Conservation (phyloP, 2,113 vertebrate genomes). For the Pygoscelis antarcticus region DNA sequence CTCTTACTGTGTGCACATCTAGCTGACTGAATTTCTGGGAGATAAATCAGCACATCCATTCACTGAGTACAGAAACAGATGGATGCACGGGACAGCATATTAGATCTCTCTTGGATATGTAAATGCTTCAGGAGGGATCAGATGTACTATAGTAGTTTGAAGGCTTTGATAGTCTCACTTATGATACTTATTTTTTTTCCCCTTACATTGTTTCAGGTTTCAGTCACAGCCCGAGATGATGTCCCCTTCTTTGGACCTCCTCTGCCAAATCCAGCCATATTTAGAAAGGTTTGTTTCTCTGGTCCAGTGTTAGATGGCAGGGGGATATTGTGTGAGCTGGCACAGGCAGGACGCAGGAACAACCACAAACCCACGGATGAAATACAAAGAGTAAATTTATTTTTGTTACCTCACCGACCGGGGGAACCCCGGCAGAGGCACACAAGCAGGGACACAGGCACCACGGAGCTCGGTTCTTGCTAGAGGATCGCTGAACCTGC, state of each 20-base stretch:
- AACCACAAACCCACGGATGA: no score
- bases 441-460: no score
- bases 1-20: neutral
- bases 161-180: neutral
- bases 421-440: no score
- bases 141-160: neutral
- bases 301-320: neutral
- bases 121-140: neutral
- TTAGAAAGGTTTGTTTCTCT: constrained; percentile 69
- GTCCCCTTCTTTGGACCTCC: constrained; percentile 73
- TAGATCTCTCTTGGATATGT: neutral
- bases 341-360: no score
- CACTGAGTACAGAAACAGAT: neutral
- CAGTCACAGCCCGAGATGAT: constrained; percentile 73
- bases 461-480: no score
- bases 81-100: neutral
- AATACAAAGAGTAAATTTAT: no score
- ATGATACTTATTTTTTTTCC: neutral
- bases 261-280: constrained; percentile 71
- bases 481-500: no score
- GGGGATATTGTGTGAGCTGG: neutral
- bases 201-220: constrained; percentile 57
- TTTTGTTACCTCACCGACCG: no score
- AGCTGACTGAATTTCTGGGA: neutral
- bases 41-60: neutral